Evolutionary conservation across 2,888 invertebrate species (phyloP).

Genomic region (Leucania comma): DNA sequence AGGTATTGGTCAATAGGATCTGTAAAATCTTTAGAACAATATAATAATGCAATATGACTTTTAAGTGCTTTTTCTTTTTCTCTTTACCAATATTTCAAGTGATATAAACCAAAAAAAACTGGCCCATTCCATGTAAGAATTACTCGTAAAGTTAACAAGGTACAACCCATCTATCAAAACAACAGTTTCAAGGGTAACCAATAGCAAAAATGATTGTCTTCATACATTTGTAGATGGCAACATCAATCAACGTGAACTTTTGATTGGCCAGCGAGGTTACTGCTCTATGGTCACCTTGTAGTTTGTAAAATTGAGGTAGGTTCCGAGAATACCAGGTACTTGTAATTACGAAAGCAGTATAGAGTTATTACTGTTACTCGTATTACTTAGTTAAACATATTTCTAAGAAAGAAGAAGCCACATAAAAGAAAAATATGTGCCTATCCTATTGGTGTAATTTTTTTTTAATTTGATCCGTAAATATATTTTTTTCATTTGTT

Average conservation of each 20-base stretch:
- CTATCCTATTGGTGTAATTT: too few relatives aligned
- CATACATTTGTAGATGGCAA: conserved; percentile 45
- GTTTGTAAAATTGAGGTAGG: conserved; percentile 25
- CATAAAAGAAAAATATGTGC: too few relatives aligned
- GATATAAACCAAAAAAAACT: conserved; percentile 4
- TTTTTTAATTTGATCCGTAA: too few relatives aligned
- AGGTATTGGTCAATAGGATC: conserved; percentile 1
- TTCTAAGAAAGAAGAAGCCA: too few relatives aligned
- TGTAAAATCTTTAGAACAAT: conserved; percentile 1
- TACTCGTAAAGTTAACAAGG: conserved; percentile 33
- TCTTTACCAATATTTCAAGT: background rate
- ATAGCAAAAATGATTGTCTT: conserved; percentile 60
- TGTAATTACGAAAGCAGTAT: conserved; percentile 27
- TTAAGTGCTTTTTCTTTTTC: background rate
- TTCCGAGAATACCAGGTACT: conserved; percentile 34
- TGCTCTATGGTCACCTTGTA: conserved; percentile 56
- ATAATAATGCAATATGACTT: background rate
- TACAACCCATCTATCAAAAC: conserved; percentile 52
- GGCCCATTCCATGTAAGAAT: background rate
- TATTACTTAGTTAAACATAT: too few relatives aligned
- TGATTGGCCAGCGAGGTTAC: conserved; percentile 56
- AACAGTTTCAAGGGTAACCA: conserved; percentile 60
- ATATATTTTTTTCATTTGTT: too few relatives aligned
- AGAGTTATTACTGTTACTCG: background rate
- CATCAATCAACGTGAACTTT: conserved; percentile 65